Evolutionary conservation across 2,113 vertebrate species (phyloP).

Genomic region (Coryphaenoides rupestris): DNA sequence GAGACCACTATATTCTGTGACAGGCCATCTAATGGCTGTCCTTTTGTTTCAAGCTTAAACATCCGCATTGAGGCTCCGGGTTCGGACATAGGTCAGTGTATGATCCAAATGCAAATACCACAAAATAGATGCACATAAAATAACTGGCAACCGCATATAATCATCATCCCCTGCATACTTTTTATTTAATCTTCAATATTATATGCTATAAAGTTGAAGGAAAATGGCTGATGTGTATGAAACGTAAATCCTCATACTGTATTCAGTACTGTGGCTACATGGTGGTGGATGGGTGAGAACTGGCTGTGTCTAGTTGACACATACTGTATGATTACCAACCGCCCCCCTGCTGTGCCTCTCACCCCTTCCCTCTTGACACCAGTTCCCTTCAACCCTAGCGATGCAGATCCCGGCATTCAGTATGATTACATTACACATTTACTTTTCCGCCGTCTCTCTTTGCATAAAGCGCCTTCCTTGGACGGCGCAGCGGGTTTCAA

Average conservation of each 20-base stretch:
- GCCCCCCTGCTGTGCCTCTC: slow-evolving; percentile 57
- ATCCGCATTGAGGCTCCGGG: too few relatives aligned
- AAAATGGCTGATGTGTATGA: slow-evolving; percentile 13
- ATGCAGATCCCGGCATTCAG: slow-evolving; percentile 68
- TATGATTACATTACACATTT: slow-evolving; percentile 64
- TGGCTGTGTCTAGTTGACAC: slow-evolving; percentile 67
- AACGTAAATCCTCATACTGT: slow-evolving; percentile 57
- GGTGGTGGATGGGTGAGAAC: slow-evolving; percentile 47
- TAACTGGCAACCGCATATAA: too few relatives aligned
- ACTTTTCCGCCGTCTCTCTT: slow-evolving; percentile 64
- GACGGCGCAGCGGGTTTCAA: slow-evolving; percentile 60
- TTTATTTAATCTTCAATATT: neutral
- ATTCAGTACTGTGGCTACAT: slow-evolving; percentile 44
- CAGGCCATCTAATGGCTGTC: slow-evolving; percentile 70
- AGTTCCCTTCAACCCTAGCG: slow-evolving; percentile 55
- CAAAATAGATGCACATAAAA: too few relatives aligned
- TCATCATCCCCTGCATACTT: too few relatives aligned
- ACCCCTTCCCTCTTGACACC: slow-evolving; percentile 70
- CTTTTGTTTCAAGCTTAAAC: slow-evolving; percentile 56
- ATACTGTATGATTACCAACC: slow-evolving; percentile 71
- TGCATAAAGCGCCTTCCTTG: slow-evolving; percentile 66
- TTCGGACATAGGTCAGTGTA: too few relatives aligned
- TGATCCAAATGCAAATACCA: too few relatives aligned
- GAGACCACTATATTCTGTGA: slow-evolving; percentile 68
- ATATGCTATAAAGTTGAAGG: neutral